phyloP scores from a whole-genome alignment of 1,140 invertebrate genomes.

The Brachionus koreanus region DNA sequence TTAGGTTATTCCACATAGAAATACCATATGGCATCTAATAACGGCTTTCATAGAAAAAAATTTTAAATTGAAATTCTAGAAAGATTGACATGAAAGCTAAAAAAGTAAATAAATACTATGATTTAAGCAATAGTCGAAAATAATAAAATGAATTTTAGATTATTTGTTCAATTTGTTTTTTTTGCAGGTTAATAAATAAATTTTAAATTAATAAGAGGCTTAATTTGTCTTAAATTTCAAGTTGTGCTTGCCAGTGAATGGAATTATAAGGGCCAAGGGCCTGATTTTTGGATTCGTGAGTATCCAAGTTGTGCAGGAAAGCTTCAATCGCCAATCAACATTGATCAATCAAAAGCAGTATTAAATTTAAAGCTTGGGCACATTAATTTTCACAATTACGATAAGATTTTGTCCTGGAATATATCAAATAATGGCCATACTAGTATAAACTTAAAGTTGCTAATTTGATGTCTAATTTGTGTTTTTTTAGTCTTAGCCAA shows the following conservation, averaged over 20 bases:
- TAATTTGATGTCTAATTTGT: background rate
- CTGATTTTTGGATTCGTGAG: constrained; percentile 47
- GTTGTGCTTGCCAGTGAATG: background rate
- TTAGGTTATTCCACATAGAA: background rate
- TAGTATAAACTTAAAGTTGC: background rate
- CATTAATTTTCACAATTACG: constrained; percentile 47
- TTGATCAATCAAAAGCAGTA: constrained; percentile 45
- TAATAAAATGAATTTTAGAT: background rate
- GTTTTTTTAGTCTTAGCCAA: constrained; percentile 34
- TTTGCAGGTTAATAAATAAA: background rate
- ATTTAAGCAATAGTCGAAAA: background rate
- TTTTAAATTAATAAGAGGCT: background rate
- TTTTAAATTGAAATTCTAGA: background rate
- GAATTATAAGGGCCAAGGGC: constrained; percentile 46
- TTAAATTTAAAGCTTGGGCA: constrained; percentile 46
- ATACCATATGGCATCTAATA: background rate
- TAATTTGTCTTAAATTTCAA: background rate
- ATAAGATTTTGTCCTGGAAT: constrained; percentile 44
- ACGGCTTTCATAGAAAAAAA: background rate
- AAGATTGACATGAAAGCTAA: background rate
- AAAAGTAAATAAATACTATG: background rate
- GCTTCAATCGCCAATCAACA: constrained; percentile 37
- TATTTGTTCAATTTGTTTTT: background rate
- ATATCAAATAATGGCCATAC: constrained; percentile 47
- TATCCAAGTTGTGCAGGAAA: constrained; percentile 46